Evolutionary conservation across 1,140 invertebrate genomes (phyloP), one percentile per base, ranked within the genome.

Genomic region (Ephestia elutella): DNA sequence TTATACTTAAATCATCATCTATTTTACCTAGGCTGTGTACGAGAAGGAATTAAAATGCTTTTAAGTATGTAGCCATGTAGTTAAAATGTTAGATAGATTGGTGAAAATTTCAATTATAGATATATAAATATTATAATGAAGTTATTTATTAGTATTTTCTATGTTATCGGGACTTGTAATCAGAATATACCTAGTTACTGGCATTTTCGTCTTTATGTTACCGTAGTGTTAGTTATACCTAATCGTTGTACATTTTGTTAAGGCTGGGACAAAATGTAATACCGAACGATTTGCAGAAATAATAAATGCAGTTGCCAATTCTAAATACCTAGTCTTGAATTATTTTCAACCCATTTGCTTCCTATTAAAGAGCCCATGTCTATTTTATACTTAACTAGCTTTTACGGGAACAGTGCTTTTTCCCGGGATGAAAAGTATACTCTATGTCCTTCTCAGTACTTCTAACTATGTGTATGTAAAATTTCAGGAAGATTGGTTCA

Each of bases 191-290:
- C n/a, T n/a, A 44, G 10, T 44, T 44, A 44, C 15, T 44, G 38
- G 38, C 38, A 44, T 44, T n/a, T 44, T 32, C 11, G 11, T 10
- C 15, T 44, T n/a, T 44, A 15, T 17, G 38, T 44, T 44, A 44
- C 2, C 2, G 38, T 44, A 54, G 25, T 54, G 7, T 15, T 28
- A 28, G 20, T n/a, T n/a, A n/a, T 28, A 25, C 15, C 51, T 28
- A 15, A 7, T 54, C 17, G 49, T 50, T 28, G 28, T 59, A 65
- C 83, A 84, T 85, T 85, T 87, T 83, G 84, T 72, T 54, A 75
- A 78, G 82, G 82, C 84, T 87, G 84, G 84, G 78, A 25, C 84
- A 83, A 82, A 84, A 82, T 82, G 83, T 78, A 64, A 64, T 53
- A 63, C 30, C 65, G 59, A 71, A 75, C 67, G 55, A 63, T 66